Evolutionary conservation across 2,888 invertebrate genomes (phyloP).

Genomic region (Pterobdella sp.): DNA sequence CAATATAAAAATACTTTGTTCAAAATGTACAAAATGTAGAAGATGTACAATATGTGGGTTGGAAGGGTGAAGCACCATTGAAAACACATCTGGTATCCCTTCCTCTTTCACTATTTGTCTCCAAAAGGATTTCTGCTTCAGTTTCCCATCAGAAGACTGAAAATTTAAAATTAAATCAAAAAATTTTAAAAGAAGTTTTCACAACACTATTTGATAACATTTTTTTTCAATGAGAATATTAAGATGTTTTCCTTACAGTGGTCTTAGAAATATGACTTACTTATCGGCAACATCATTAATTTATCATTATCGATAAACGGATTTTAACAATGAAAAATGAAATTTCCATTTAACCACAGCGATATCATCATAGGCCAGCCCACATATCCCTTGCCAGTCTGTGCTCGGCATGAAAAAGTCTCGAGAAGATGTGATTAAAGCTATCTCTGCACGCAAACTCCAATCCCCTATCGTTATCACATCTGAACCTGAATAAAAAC

Average conservation of each 20-base stretch:
- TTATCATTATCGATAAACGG: background rate
- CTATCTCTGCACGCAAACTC: constrained; percentile 55
- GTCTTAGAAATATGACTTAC: no score
- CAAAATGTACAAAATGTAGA: no score
- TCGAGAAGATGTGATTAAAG: constrained; percentile 57
- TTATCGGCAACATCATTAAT: background rate
- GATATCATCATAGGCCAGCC: constrained; percentile 55
- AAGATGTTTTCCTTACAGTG: no score
- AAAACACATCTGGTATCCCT: background rate
- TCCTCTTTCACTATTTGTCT: background rate
- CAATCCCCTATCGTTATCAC: no score
- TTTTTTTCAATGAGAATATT: no score
- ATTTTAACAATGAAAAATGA: constrained; percentile 1
- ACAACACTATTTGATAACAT: no score
- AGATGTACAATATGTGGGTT: background rate
- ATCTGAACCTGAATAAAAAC: no score
- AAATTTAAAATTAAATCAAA: no score
- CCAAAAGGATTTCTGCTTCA: background rate
- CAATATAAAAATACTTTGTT: no score
- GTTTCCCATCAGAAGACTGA: background rate
- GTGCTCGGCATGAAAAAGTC: constrained; percentile 60
- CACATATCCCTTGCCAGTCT: constrained; percentile 61
- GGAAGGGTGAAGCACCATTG: background rate
- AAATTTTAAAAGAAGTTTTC: no score
- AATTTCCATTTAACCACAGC: constrained; percentile 41